A percentile compares a stretch with the other conserved stretches of the same genome.
Evolutionary conservation across 1,140 invertebrate genomes (phyloP).

Genomic region (Ericerus pela): DNA sequence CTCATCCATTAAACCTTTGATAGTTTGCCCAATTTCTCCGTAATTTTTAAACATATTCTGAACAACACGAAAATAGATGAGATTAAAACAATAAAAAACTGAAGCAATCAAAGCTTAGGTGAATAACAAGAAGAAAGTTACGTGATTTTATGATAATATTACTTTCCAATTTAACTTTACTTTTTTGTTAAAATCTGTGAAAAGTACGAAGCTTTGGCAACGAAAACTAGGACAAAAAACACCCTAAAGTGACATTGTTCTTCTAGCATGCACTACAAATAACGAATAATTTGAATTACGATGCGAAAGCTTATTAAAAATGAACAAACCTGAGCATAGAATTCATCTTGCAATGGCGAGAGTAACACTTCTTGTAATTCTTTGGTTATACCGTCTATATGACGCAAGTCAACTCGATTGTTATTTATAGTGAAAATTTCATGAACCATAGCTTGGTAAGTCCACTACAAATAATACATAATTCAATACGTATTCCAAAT

Average conservation of each 20-base stretch:
- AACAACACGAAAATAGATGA: slow-evolving; percentile 19
- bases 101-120: slow-evolving; percentile 7
- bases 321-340: slow-evolving; percentile 73
- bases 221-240: no score
- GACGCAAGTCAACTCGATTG: slow-evolving; percentile 80
- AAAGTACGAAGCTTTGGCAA: no score
- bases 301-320: slow-evolving; percentile 30
- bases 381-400: slow-evolving; percentile 66
- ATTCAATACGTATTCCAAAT: slow-evolving; percentile 3
- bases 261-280: no score
- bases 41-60: slow-evolving; percentile 93
- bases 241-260: no score
- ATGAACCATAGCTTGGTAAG: slow-evolving; percentile 99
- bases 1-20: slow-evolving; percentile 93
- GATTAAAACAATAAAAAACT: slow-evolving; percentile 16
- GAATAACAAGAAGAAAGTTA: neutral
- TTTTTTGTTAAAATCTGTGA: no score
- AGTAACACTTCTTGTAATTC: slow-evolving; percentile 87
- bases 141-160: neutral
- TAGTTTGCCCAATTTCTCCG: slow-evolving; percentile 94
- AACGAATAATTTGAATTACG: no score
- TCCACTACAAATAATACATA: slow-evolving; percentile 57
- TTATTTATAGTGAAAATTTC: slow-evolving; percentile 89
- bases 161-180: slow-evolving; percentile 16
- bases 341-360: slow-evolving; percentile 90